phyloP scores from a whole-genome alignment of 2,888 invertebrate species.

The Scaptomyza cyrtandrae region DNA sequence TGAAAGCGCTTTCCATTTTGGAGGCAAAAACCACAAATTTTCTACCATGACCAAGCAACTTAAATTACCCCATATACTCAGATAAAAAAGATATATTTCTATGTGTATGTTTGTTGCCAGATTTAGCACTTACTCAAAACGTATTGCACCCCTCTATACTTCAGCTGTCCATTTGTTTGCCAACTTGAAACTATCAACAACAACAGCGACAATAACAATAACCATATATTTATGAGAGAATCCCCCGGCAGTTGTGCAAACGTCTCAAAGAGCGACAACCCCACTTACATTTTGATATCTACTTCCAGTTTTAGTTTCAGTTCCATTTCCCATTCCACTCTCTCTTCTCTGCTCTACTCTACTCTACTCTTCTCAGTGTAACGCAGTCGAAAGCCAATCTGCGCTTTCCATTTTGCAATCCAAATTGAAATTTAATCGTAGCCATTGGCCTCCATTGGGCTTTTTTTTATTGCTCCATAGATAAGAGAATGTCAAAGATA shows the following conservation, averaged over 20 bases:
- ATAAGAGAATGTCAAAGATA: constrained; percentile 59
- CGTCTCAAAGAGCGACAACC: constrained; percentile 23
- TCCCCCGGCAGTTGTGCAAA: constrained; percentile 40
- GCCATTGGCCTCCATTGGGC: constrained; percentile 4
- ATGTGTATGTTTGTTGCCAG: neutral
- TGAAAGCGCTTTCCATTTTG: constrained; percentile 60
- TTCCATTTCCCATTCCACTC: constrained; percentile 18
- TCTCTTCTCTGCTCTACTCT: too few relatives aligned
- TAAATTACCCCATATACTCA: constrained; percentile 5
- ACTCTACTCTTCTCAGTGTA: neutral
- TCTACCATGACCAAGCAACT: constrained; percentile 19
- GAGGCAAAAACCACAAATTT: constrained; percentile 10
- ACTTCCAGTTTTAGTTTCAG: constrained; percentile 20
- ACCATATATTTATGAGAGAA: constrained; percentile 2
- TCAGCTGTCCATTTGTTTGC: neutral
- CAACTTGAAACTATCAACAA: constrained; percentile 16
- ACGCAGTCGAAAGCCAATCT: constrained; percentile 43
- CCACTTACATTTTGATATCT: constrained; percentile 28
- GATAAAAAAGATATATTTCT: neutral
- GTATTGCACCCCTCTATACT: neutral
- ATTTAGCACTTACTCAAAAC: constrained; percentile 28
- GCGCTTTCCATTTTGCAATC: constrained; percentile 70
- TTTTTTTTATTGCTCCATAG: constrained; percentile 30
- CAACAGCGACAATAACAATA: constrained; percentile 1
- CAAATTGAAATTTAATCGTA: constrained; percentile 66